Evolutionary conservation across 2,113 vertebrate species (phyloP), one percentile per base, ranked within the genome.

Genomic region (Vimba vimba): DNA sequence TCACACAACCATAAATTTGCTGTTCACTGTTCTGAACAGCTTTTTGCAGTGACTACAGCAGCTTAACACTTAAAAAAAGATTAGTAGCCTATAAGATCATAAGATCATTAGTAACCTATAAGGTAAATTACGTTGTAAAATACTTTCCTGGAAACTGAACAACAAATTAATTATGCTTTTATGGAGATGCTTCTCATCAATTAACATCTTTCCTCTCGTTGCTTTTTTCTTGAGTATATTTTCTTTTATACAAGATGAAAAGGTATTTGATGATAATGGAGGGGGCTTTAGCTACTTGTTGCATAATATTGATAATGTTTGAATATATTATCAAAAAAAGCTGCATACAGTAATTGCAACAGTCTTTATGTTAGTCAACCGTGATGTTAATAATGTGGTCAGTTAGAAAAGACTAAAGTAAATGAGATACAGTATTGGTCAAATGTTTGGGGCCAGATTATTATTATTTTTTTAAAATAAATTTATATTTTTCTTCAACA

Each of bases 41-140:
- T 82, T 84, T 30, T 88, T 77, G 80, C 68, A 55, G 8, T 30
- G 73, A 64, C 33, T 30, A 71, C 25, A 77, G n/a, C 71, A 82
- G 17, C 27, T 36, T 45, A 52, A 57, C 21, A 79, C 74, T 55
- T 62, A 7, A 30, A 39, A 69, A 57, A 74, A 23, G 4, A 69
- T 25, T 30, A 33, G 33, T 15, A n/a, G n/a, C n/a, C n/a, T n/a
- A 62, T 43, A 33, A 52, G 57, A 81, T n/a, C 62, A 21, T 50
- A 43, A n/a, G n/a, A n/a, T n/a, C n/a, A 69, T 25, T 30, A 33
- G 33, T 15, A n/a, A n/a, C n/a, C n/a, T n/a, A 62, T 43, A 33
- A 52, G 30, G 23, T 4, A 74, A 33, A 36, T 82, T 64, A 52
- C 19, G 15, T 39, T 6, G 60, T 64, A 75, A 33, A 27, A 69